These are phyloP conservation scores for Erpornis zantholeuca DNA, from an alignment of 2,113 vertebrate genomes.

Conservation along the genomic window DNA sequence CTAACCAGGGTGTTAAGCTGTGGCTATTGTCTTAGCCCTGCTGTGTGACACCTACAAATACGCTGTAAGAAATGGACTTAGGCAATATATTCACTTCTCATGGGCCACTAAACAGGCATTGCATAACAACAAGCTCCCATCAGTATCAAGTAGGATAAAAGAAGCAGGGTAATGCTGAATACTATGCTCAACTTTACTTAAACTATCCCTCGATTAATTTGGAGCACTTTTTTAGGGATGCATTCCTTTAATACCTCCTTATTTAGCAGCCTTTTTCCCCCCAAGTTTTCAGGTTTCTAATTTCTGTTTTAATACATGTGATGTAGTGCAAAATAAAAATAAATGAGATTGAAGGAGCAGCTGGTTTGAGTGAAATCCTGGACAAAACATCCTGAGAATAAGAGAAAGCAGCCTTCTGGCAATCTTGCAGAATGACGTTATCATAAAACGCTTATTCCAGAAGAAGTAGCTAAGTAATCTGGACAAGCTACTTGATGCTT, in stretches of 20 bases:
- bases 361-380: slow-evolving; percentile 10
- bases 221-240: not conserved
- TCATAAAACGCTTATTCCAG: not conserved
- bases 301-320: not conserved
- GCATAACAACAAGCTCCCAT: not conserved
- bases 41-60: not conserved
- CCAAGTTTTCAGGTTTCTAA: not conserved
- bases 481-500: not conserved
- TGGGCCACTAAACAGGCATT: not conserved
- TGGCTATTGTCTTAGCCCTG: not conserved
- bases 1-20: not conserved
- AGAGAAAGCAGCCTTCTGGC: not conserved
- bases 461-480: not conserved
- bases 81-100: not conserved
- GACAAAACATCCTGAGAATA: not conserved
- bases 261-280: not conserved
- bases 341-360: not conserved
- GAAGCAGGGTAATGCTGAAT: not conserved
- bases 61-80: not conserved
- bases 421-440: not conserved
- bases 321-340: not conserved
- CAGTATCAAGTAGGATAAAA: not conserved
- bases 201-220: not conserved
- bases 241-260: not conserved
- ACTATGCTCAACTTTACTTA: not conserved